phyloP scores from a whole-genome alignment of 2,888 invertebrate genomes.

The Kuschelorhynchus macadamiae region DNA sequence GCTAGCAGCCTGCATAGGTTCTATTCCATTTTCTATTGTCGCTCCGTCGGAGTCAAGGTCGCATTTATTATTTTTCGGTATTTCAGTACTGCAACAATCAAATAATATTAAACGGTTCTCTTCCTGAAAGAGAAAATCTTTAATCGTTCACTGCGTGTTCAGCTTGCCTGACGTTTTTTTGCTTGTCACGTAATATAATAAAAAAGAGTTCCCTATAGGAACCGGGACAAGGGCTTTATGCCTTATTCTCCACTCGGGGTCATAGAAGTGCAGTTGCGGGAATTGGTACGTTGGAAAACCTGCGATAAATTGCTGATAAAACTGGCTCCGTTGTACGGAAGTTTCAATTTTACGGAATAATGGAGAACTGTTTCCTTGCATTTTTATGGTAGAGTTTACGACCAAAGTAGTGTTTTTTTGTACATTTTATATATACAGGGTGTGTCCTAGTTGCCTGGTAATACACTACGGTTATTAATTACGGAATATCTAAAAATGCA shows the following conservation, averaged over 20 bases:
- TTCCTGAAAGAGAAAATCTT: background rate
- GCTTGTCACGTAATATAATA: slow-evolving; percentile 27
- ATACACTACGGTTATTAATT: no score
- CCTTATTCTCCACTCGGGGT: slow-evolving; percentile 5
- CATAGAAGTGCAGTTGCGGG: slow-evolving; percentile 10
- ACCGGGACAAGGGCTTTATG: slow-evolving; percentile 19
- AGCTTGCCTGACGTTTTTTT: slow-evolving; percentile 3
- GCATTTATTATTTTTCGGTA: no score
- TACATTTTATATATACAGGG: no score
- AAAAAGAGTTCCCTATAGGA: slow-evolving; percentile 14
- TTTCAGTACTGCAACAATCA: no score
- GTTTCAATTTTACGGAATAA: background rate
- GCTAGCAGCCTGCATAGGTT: no score
- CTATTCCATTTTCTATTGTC: no score
- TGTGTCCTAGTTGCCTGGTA: no score
- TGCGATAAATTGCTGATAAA: slow-evolving; percentile 16
- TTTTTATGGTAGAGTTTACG: background rate
- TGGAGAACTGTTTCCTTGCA: background rate
- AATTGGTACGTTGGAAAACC: slow-evolving; percentile 8
- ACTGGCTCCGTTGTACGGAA: slow-evolving; percentile 3
- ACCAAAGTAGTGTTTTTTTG: no score
- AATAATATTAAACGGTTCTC: no score
- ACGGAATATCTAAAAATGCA: no score
- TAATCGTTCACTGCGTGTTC: slow-evolving; percentile 3
- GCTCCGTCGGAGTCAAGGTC: no score